phyloP scores from a whole-genome alignment of 1,140 invertebrate genomes.

The Bombus fervidus region DNA sequence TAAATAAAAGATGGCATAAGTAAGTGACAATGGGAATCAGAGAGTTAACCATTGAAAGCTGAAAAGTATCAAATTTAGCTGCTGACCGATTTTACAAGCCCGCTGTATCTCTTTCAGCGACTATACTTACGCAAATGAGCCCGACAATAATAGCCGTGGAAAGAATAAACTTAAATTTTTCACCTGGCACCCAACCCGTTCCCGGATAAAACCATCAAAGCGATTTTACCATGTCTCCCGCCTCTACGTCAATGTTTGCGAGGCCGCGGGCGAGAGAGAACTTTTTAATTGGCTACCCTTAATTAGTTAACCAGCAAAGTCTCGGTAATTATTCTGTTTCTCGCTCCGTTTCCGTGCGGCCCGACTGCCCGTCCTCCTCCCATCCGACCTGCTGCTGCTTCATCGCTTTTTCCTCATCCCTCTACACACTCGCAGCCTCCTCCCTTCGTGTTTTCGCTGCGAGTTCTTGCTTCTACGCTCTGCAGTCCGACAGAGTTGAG shows the following conservation, averaged over 20 bases:
- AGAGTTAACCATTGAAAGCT: too few species aligned
- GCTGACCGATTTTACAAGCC: neutral
- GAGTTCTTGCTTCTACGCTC: slow-evolving; percentile 50
- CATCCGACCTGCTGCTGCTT: neutral
- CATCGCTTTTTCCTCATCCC: neutral
- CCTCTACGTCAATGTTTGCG: slow-evolving; percentile 61
- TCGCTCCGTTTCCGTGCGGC: slow-evolving; percentile 61
- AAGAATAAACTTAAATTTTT: slow-evolving; percentile 61
- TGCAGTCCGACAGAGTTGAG: neutral
- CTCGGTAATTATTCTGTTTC: slow-evolving; percentile 81
- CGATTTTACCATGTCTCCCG: slow-evolving; percentile 52
- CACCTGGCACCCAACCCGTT: slow-evolving; percentile 14
- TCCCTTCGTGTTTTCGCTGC: slow-evolving; percentile 48
- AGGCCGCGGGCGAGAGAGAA: slow-evolving; percentile 73
- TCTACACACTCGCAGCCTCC: neutral
- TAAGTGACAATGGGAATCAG: too few species aligned
- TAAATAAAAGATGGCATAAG: too few species aligned
- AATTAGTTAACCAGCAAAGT: slow-evolving; percentile 80
- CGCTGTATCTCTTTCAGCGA: neutral
- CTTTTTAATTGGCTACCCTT: slow-evolving; percentile 82
- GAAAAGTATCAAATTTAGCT: neutral
- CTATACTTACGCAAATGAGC: slow-evolving; percentile 24
- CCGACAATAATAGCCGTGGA: slow-evolving; percentile 50
- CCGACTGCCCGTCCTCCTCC: slow-evolving; percentile 16
- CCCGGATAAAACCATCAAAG: slow-evolving; percentile 54